Conservation (phyloP, 2,888 invertebrate genomes). For the Drosophila peninsularis region DNA sequence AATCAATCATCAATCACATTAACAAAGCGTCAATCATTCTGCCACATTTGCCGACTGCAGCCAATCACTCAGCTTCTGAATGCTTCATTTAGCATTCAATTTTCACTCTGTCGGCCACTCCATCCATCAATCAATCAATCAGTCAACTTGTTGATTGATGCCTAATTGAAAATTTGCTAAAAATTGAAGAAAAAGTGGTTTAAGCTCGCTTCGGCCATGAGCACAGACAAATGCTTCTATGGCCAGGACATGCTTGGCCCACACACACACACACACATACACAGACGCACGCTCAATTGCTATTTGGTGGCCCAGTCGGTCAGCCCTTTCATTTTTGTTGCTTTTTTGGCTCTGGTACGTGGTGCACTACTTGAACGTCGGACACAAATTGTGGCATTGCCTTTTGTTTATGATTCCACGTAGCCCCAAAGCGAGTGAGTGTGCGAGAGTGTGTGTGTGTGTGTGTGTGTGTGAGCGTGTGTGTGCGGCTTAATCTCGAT, state of each 20-base stretch:
- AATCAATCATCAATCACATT: background rate
- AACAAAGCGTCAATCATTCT: background rate
- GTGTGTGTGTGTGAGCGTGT: background rate
- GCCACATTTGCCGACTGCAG: background rate
- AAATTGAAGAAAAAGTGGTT: slow-evolving; percentile 31
- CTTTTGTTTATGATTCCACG: slow-evolving; percentile 68
- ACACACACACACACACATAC: slow-evolving; percentile 6
- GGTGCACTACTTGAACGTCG: slow-evolving; percentile 49
- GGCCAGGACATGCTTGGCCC: slow-evolving; percentile 31
- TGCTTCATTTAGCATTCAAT: background rate
- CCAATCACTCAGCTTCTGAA: background rate
- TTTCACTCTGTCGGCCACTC: background rate
- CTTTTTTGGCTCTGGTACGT: slow-evolving; percentile 43
- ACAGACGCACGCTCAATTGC: slow-evolving; percentile 25
- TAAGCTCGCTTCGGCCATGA: slow-evolving; percentile 45
- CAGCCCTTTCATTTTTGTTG: slow-evolving; percentile 37
- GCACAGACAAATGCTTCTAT: slow-evolving; percentile 41
- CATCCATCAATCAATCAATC: background rate
- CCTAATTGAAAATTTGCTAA: slow-evolving; percentile 5
- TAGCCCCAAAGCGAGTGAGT: slow-evolving; percentile 41
- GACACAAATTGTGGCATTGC: slow-evolving; percentile 56
- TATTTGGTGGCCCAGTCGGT: slow-evolving; percentile 35
- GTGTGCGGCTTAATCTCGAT: slow-evolving; percentile 60
- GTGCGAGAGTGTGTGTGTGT: background rate
- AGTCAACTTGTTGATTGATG: background rate